These are phyloP conservation scores for Melanargia galathea DNA, from an alignment of 2,888 invertebrate species.

Conservation along the genomic window DNA sequence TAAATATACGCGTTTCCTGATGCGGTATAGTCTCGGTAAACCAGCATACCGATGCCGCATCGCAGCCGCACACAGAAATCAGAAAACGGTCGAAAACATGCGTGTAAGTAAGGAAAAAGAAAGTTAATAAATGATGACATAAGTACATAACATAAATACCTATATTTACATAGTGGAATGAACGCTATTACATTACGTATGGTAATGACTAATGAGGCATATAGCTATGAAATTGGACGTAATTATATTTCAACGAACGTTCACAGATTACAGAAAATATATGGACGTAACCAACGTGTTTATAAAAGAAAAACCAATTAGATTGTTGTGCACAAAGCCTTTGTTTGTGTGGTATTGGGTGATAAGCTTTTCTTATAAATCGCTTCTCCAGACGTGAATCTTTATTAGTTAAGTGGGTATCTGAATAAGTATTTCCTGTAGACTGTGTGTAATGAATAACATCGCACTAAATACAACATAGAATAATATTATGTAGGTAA, in stretches of 20 bases:
- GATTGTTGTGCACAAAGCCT: not conserved
- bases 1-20: too few species aligned
- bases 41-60: not conserved
- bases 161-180: not conserved
- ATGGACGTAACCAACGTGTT: not conserved
- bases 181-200: not conserved
- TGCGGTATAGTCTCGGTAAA: too few species aligned
- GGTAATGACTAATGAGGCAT: not conserved
- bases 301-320: not conserved
- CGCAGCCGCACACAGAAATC: not conserved
- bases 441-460: not conserved
- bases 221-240: not conserved
- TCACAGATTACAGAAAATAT: not conserved
- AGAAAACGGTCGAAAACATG: not conserved
- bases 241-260: not conserved
- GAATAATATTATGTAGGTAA: not conserved
- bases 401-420: not conserved
- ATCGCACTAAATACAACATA: constrained; percentile 4
- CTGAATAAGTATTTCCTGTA: not conserved
- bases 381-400: too few species aligned
- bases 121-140: constrained; percentile 7
- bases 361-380: too few species aligned
- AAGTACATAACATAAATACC: not conserved
- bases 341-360: not conserved
- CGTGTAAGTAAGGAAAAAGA: constrained; percentile 14